Percentiles rank a stretch among this genome's conserved stretches.
These are phyloP conservation scores for Homarus gammarus DNA, from an alignment of 2,888 invertebrate genomes.

Conservation along the genomic window DNA sequence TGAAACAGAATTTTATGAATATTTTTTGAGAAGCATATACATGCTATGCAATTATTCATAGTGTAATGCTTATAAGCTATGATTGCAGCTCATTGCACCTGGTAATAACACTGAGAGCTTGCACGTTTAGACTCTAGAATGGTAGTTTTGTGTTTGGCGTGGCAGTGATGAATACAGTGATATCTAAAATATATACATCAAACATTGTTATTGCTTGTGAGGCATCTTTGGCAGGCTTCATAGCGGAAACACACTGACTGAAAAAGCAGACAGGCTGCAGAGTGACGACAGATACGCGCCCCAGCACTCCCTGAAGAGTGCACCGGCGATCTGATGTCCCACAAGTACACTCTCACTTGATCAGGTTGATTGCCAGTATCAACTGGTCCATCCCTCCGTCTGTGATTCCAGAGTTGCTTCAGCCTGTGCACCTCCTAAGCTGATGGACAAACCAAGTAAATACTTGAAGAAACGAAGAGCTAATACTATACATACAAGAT, in stretches of 20 bases:
- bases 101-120: not conserved
- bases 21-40: not conserved
- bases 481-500: not conserved
- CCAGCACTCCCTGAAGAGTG: no score
- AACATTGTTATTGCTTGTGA: constrained; percentile 45
- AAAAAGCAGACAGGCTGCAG: no score
- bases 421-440: not conserved
- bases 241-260: not conserved
- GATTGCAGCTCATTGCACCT: not conserved
- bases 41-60: not conserved
- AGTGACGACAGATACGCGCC: no score
- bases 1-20: not conserved
- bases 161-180: constrained; percentile 35
- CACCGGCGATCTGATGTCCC: no score
- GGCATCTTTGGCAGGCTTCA: constrained; percentile 23
- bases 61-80: not conserved
- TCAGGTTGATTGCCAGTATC: no score
- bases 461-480: not conserved
- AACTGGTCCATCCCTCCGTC: no score
- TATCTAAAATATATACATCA: constrained; percentile 37
- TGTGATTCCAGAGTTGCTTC: not conserved
- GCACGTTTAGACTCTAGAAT: not conserved
- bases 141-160: constrained; percentile 38
- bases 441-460: not conserved
- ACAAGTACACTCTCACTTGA: no score